phyloP scores from a whole-genome alignment of 2,888 invertebrate genomes.

The Keiferia lycopersicella region DNA sequence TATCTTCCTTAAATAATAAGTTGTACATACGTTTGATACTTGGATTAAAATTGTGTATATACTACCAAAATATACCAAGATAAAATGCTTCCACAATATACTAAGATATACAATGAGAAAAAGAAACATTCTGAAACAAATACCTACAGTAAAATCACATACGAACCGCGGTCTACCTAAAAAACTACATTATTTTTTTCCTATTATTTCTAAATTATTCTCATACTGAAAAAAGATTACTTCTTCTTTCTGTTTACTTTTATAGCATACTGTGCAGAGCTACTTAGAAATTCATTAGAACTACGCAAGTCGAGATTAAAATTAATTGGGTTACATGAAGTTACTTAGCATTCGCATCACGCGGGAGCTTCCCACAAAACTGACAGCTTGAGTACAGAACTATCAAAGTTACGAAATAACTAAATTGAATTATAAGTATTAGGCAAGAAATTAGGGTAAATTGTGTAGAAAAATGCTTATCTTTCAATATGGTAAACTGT shows the following conservation, averaged over 20 bases:
- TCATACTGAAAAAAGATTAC: background rate
- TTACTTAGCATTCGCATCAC: background rate
- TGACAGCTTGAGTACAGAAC: constrained; percentile 9
- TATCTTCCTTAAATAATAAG: no score
- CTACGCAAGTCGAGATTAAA: background rate
- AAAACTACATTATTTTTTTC: no score
- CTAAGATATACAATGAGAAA: no score
- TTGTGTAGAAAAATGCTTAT: background rate
- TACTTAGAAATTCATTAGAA: constrained; percentile 2
- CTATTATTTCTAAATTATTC: no score
- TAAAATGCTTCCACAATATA: no score
- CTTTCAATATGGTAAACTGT: no score
- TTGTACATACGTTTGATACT: no score
- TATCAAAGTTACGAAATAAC: constrained; percentile 1
- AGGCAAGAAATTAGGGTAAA: background rate
- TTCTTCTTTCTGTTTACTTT: background rate
- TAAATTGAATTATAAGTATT: background rate
- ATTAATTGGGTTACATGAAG: background rate
- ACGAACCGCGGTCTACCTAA: no score
- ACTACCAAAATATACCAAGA: no score
- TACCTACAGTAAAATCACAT: no score
- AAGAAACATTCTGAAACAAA: no score
- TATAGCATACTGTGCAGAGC: background rate
- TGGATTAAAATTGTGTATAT: no score
- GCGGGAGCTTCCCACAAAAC: background rate